Evolutionary conservation across 2,888 invertebrate species (phyloP).

Genomic region (Pristionchus mayeri): DNA sequence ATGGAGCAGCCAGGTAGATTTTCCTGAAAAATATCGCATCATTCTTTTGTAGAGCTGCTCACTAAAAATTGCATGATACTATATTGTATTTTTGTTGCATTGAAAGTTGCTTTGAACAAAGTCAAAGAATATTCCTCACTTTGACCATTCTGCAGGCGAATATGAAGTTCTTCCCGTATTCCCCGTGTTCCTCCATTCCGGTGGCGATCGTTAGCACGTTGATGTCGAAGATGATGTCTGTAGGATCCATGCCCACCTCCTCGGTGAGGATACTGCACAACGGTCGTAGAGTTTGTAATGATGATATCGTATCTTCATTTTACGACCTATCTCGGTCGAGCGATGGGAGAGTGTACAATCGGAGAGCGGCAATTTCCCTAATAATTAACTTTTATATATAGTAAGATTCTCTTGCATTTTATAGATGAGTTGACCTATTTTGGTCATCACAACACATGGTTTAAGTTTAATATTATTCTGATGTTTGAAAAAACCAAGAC

Average conservation of each 20-base stretch:
- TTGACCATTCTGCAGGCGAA: conserved; percentile 80
- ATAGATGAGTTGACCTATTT: no score
- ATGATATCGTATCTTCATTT: no score
- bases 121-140: conserved; percentile 71
- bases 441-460: no score
- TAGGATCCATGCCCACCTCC: conserved; percentile 79
- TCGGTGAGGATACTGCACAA: conserved; percentile 79
- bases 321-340: no score
- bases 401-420: background rate
- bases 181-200: conserved; percentile 81
- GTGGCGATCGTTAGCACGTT: conserved; percentile 82
- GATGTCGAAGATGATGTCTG: conserved; percentile 81
- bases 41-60: no score
- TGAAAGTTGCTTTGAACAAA: no score
- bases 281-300: background rate
- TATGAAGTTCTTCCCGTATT: conserved; percentile 80
- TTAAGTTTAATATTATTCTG: no score
- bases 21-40: conserved; percentile 70
- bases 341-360: conserved; percentile 56
- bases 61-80: no score
- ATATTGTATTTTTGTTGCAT: no score
- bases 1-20: conserved; percentile 79
- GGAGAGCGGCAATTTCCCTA: no score
- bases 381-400: no score
- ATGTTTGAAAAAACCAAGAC: no score